phyloP scores from a whole-genome alignment of 2,888 invertebrate species.

The Heteromyza rotundicornis region DNA sequence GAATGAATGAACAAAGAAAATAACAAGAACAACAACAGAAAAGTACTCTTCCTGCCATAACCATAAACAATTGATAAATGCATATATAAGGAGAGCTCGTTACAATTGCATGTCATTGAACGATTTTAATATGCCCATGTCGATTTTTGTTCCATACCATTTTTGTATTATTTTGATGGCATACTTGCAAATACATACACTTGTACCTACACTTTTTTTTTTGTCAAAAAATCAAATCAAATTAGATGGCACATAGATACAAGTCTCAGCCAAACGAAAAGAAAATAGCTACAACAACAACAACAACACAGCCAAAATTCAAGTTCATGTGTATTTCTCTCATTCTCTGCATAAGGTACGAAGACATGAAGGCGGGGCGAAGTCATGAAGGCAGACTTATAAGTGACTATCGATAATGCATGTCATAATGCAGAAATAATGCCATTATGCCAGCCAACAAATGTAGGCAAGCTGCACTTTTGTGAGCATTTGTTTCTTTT shows the following conservation, averaged over 20 bases:
- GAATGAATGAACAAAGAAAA: too few relatives aligned
- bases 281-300: neutral
- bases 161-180: neutral
- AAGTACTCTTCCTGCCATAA: neutral
- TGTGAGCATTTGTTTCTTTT: constrained; percentile 19
- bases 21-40: too few relatives aligned
- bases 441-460: constrained; percentile 37
- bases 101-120: neutral
- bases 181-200: too few relatives aligned
- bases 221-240: constrained; percentile 4
- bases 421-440: constrained; percentile 54
- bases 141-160: too few relatives aligned
- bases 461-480: neutral
- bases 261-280: neutral
- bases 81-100: neutral
- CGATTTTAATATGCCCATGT: neutral
- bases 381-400: too few relatives aligned
- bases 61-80: neutral
- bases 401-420: constrained; percentile 50
- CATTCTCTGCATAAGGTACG: neutral
- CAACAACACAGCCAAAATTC: neutral
- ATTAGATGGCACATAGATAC: neutral
- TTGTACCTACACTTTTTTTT: too few relatives aligned
- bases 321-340: neutral
- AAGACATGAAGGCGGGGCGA: neutral